Percentiles rank a stretch among this genome's conserved stretches.
phyloP scores from a whole-genome alignment of 1,140 invertebrate species.

The Heliothis subflexa region DNA sequence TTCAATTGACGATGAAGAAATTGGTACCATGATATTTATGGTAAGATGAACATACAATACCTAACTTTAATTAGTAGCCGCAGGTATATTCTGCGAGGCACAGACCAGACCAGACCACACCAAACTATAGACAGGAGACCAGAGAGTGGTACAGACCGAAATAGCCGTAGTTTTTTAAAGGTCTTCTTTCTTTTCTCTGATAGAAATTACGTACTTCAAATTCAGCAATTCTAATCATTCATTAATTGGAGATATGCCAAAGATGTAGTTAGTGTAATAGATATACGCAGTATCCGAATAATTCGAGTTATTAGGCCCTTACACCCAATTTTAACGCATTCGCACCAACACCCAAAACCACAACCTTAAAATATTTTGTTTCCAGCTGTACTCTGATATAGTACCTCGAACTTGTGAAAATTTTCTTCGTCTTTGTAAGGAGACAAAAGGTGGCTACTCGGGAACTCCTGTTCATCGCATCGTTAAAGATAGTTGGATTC shows the following conservation, averaged over 20 bases:
- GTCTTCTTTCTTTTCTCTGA: no score
- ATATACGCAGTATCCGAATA: no score
- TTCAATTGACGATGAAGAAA: conserved; percentile 71
- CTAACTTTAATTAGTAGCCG: background rate
- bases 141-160: background rate
- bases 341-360: no score
- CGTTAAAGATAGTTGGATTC: conserved; percentile 85
- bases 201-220: no score
- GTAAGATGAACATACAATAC: conserved; percentile 62
- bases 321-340: no score
- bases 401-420: conserved; percentile 84
- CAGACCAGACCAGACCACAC: no score
- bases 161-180: no score
- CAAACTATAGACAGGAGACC: background rate
- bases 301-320: background rate
- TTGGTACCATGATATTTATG: conserved; percentile 84
- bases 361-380: conserved; percentile 31
- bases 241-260: no score
- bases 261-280: no score
- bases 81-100: no score
- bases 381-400: conserved; percentile 84
- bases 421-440: conserved; percentile 81
- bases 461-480: conserved; percentile 84
- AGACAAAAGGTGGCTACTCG: conserved; percentile 74
- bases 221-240: no score